Base-by-base conservation (phyloP, 2,797 vertebrate genomes). In the Sphenodon punctatus region DNA sequence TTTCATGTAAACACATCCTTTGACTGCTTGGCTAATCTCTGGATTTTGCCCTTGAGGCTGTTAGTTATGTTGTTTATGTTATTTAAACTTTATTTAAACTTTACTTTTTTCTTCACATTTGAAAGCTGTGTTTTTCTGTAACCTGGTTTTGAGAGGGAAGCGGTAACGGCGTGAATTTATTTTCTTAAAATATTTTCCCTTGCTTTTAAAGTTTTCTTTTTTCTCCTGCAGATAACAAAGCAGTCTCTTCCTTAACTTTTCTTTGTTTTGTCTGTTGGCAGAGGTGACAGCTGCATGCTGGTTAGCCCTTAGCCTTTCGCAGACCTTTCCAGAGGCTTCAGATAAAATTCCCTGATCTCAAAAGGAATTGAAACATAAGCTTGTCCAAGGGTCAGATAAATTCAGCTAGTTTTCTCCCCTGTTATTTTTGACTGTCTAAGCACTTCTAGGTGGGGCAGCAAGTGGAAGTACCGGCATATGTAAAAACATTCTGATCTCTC, bases 51-150 rank as follows among this genome's bases (percentile, higher is more conserved):
- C 88, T 93, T 43, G 43, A 79, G 80, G 86, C 80, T 80, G n/a
- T 88, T 80, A 71, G 89, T 90, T 89, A 66, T 88, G 88, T 89
- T 85, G 51, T 72, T 86, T 90, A 86, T 92, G 90, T 88, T 86
- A 74, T 43, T 81, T 76, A 75, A 89, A 83, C 63, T 77, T 86
- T 69, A 86, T 88, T 88, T 84, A 86, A 86, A 85, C 78, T 89
- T 85, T 70, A 61, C 67, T 45, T 46, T 23, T 86, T 86, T 81
- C 82, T 59, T 75, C 73, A 81, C 86, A 70, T 85, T 88, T 84
- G 82, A 84, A 61, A 79, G 64, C 59, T 59, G 78, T 41, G 89
- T 75, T 77, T 67, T 49, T 88, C 80, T 88, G 91, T 89, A 75
- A 85, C 84, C 86, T 85, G 59, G 63, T 1, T 3, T 69, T 80